These are phyloP conservation scores for Achlya flavicornis DNA, from an alignment of 2,888 invertebrate species.

Conservation along the genomic window DNA sequence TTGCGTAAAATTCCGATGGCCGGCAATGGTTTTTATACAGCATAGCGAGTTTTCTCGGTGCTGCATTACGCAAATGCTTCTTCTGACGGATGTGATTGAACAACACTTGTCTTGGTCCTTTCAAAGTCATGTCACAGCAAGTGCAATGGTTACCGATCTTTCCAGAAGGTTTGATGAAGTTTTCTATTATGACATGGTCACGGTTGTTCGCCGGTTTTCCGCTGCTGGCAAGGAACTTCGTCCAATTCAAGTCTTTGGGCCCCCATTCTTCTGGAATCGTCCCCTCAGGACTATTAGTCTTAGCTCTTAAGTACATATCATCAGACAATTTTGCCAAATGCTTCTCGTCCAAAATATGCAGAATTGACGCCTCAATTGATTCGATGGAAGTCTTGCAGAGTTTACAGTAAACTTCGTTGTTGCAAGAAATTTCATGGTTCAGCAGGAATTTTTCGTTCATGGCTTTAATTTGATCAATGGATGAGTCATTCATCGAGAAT, in stretches of 20 bases:
- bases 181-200: conserved; percentile 76
- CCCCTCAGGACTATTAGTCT: conserved; percentile 60
- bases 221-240: conserved; percentile 72
- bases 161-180: conserved; percentile 74
- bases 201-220: conserved; percentile 70
- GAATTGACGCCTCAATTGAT: conserved; percentile 55
- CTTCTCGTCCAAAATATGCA: conserved; percentile 73
- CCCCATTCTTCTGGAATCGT: conserved; percentile 76
- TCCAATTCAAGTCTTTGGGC: conserved; percentile 75
- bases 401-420: conserved; percentile 54
- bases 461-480: conserved; percentile 66
- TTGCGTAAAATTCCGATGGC: conserved; percentile 73
- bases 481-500: conserved; percentile 56
- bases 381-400: conserved; percentile 64
- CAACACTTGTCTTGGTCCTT: conserved; percentile 74
- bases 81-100: conserved; percentile 80
- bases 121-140: conserved; percentile 76
- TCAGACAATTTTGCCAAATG: conserved; percentile 72
- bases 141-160: conserved; percentile 74
- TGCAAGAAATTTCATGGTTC: conserved; percentile 55
- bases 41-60: conserved; percentile 66
- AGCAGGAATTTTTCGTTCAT: conserved; percentile 68
- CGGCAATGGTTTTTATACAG: conserved; percentile 73
- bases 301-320: conserved; percentile 65
- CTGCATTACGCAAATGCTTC: conserved; percentile 76